Evolutionary conservation across 2,888 invertebrate genomes (phyloP), one percentile per base, ranked within the genome.

Genomic region (Netelia melanura): DNA sequence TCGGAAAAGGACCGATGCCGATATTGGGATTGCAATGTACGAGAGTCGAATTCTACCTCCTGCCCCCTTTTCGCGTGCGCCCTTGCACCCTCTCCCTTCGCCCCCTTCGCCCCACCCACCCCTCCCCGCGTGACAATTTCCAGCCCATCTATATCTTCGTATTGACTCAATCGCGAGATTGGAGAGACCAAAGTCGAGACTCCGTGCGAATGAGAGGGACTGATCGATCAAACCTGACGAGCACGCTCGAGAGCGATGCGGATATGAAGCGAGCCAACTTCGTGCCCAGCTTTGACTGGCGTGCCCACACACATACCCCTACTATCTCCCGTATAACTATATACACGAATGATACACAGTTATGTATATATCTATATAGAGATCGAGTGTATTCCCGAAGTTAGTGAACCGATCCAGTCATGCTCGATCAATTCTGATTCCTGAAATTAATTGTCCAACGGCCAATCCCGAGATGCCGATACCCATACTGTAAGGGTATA

Each of bases 371-470:
- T 25, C 25, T 9, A 38, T 44, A 17, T 43, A 11, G 5, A 14
- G 43, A 10, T 44, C 21, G 54, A 58, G 52, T 17, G 75, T 61
- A 52, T 75, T 62, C 68, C 62, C 5, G 62, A 70, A 81, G 81
- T 75, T 75, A 81, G 68, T 70, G 62, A 54, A 75, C 68, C 75
- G 58, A 62, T 56, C 71, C 54, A 70, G 81, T 81, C 68, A 75
- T 74, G 75, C 81, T 75, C 81, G 81, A 76, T 81, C 81, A 70
- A 70, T 61, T 43, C 75, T 81, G 75, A 81, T 81, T 62, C 81
- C 62, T 44, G 81, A 70, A 81, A 81, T 81, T 81, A 76, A 81
- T 81, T 75, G 75, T 75, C 68, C 62, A 25, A 68, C 54, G 25
- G 67, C 81, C 81, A 81, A 81, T 81, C 81, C 68, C 75, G 81